phyloP scores from a whole-genome alignment of 2,797 vertebrate genomes.

The Sitta carolinensis region DNA sequence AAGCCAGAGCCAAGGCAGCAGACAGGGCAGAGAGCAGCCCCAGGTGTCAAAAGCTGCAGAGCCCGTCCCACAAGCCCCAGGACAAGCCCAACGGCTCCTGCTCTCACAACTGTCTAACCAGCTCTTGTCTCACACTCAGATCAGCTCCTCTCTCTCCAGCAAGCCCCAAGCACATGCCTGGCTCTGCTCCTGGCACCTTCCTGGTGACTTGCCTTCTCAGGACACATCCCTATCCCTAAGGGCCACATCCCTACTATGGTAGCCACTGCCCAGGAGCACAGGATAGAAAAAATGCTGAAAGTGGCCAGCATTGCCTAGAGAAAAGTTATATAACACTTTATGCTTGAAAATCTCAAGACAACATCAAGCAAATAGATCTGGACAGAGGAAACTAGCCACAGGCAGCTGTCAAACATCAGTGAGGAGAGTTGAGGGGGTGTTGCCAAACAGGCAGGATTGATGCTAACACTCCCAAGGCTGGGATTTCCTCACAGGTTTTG shows the following conservation, averaged over 20 bases:
- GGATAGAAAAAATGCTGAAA: neutral
- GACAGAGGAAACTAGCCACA: neutral
- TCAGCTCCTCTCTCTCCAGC: neutral
- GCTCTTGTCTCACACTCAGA: neutral
- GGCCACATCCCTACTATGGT: neutral
- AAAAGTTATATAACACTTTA: neutral
- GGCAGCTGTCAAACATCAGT: neutral
- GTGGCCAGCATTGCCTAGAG: neutral
- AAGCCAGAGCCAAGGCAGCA: neutral
- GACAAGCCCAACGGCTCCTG: constrained; percentile 2
- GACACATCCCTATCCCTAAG: neutral
- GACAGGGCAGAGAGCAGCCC: constrained; percentile 25
- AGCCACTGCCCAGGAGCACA: neutral
- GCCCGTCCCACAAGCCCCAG: constrained; percentile 28
- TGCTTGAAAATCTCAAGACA: neutral
- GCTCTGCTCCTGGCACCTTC: neutral
- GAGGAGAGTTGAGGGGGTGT: neutral
- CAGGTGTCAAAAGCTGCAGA: constrained; percentile 25
- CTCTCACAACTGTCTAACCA: neutral
- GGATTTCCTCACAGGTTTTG: constrained; percentile 26
- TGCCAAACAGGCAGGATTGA: neutral
- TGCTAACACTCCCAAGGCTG: neutral
- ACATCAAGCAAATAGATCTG: neutral
- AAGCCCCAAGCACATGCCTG: neutral
- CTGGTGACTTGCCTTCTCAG: neutral